Base-by-base conservation (phyloP, 2,888 invertebrate genomes). In the Thecocarcelia acutangulata region DNA sequence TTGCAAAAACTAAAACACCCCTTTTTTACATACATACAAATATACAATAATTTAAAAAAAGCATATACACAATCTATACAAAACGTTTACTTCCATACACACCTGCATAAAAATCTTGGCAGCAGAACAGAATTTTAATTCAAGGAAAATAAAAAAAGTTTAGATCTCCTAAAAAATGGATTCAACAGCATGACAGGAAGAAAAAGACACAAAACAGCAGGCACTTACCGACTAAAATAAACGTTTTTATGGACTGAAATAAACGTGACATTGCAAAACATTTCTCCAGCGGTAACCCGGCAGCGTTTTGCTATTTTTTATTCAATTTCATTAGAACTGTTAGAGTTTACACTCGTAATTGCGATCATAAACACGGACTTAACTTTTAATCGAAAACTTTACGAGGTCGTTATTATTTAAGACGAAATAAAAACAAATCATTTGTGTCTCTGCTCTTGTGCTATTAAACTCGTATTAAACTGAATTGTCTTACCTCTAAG, bases 231-330 rank as follows among this genome's bases (percentile, higher is more conserved):
- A 33, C 33, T 33, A 9, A 33, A 33, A 33, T 33, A 9, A 33
- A 33, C 33, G 33, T 33, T 33, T 33, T 73, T 66, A 59, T 44
- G 50, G 52, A 66, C 24, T 59, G 33, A 54, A 66, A 59, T 37
- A 72, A 75, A 79, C 73, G 73, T 68, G 74, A 68, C 79, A 66
- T 74, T 68, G 74, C 74, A 79, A 74, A 61, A 68, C 74, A 73
- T 59, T 64, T 46, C 17, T 42, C 13, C 21, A 66, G 59, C 64
- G 40, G 56, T 54, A 76, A 76, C 76, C n/a, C 78, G 64, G 48
- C 72, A 78, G 19, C 48, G 33, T 21, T 59, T 28, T 42, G 28
- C 19, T 15, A 52, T 28, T n/a, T 46, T 24, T 44, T 37, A n/a
- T 11, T 6, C 8, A 4, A 44, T 28, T 24, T 33, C 37, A 1